Evolutionary conservation across 2,888 invertebrate species (phyloP), one percentile per base, ranked within the genome.

Genomic region (Sphaerophoria taeniata): DNA sequence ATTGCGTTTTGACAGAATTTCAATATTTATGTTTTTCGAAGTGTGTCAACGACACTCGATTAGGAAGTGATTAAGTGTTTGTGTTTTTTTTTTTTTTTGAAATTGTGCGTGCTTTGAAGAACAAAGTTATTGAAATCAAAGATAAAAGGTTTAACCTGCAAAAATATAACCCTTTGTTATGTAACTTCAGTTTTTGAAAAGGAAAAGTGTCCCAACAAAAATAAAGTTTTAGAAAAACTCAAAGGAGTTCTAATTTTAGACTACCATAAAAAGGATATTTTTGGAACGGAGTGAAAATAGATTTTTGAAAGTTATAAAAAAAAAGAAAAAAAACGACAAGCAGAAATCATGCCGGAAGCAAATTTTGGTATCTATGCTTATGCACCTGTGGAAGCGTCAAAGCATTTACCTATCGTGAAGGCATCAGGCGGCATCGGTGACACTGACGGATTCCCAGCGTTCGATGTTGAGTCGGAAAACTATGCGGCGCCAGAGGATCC

Each of bases 371-470:
- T 89, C 2, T 89, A 89, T 51, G 87, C 78, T 65, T 75, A 90
- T 51, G 87, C 78, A 70, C 76, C 88, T 78, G 89, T 90, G 87
- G 91, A 91, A 87, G 88, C 90, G 71, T 89, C 90, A 49, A 90
- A 91, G 81, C 90, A 90, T 87, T 87, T 89, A 69, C 88, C 91
- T 63, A 88, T 90, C 74, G 90, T 91, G 63, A 91, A 91, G 88
- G 73, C 90, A 24, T 91, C 91, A 85, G 90, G 91, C 82, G 92
- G 92, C 86, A 92, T 92, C 47, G 92, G 92, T 61, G 92, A 92
- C 87, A 91, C 92, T n/a, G 92, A 91, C 81, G 91, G 91, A 39
- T 92, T 89, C 88, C 92, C 92, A 76, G 91, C 91, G 39, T 91
- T 92, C 86, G 92, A 92, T 76, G 89, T 90, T 14, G 92, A 91